Conservation (phyloP, 1,140 invertebrate genomes). For the Drosophila persimilis region DNA sequence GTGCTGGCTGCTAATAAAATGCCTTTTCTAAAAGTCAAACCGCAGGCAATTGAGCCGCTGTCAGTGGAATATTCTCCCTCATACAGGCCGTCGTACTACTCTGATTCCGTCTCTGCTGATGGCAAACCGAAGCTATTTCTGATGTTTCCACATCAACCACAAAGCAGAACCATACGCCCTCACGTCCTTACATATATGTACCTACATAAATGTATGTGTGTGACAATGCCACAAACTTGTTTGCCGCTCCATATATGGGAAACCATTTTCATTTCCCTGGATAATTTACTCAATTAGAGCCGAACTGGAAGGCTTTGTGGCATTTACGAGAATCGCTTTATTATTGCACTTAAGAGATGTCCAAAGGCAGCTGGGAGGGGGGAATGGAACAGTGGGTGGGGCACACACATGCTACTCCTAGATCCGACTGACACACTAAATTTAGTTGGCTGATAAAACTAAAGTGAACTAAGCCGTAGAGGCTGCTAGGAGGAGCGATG, state of each 20-base stretch:
- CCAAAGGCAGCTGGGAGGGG: neutral
- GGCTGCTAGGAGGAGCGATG: neutral
- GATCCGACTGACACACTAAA: slow-evolving; percentile 11
- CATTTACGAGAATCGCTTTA: slow-evolving; percentile 77
- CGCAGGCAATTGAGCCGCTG: slow-evolving; percentile 46
- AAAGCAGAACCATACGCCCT: slow-evolving; percentile 24
- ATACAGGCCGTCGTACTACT: too few species aligned
- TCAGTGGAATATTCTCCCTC: slow-evolving; percentile 26
- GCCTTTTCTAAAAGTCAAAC: slow-evolving; percentile 51
- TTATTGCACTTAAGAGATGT: slow-evolving; percentile 65
- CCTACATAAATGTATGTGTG: slow-evolving; percentile 2
- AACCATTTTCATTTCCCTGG: slow-evolving; percentile 73
- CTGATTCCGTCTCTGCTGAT: slow-evolving; percentile 12
- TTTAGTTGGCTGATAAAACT: slow-evolving; percentile 60
- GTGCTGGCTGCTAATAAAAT: slow-evolving; percentile 52
- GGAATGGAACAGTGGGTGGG: neutral
- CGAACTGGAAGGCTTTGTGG: slow-evolving; percentile 76
- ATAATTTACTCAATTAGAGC: slow-evolving; percentile 78
- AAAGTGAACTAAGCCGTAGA: slow-evolving; percentile 29
- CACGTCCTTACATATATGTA: neutral
- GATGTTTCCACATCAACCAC: slow-evolving; percentile 55
- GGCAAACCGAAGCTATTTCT: slow-evolving; percentile 25
- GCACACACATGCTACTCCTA: too few species aligned
- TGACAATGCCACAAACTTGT: slow-evolving; percentile 39
- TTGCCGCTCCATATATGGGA: slow-evolving; percentile 34